Percentiles rank a stretch among this genome's conserved stretches.
These are phyloP conservation scores for Wiebesia pumilae DNA, from an alignment of 1,140 invertebrate species.

Conservation along the genomic window DNA sequence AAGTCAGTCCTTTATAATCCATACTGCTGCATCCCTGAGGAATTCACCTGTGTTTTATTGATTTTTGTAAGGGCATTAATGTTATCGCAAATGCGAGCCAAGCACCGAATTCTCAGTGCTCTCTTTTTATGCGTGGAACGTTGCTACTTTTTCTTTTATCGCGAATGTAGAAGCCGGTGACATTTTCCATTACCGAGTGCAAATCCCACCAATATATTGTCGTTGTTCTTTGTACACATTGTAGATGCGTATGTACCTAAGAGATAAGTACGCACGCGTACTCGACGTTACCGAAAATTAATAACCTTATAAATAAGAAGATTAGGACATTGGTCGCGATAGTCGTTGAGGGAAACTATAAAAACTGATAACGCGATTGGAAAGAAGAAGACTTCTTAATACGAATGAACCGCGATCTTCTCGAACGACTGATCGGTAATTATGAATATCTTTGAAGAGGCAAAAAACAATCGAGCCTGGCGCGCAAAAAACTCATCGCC, in stretches of 20 bases:
- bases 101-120: too few species aligned
- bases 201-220: too few species aligned
- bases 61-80: too few species aligned
- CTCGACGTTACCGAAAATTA: neutral
- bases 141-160: too few species aligned
- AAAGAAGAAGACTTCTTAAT: neutral
- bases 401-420: neutral
- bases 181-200: too few species aligned
- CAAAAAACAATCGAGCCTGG: neutral
- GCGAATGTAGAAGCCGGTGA: too few species aligned
- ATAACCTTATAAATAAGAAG: neutral
- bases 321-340: neutral
- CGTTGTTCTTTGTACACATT: too few species aligned
- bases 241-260: too few species aligned
- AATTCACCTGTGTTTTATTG: neutral
- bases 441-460: slow-evolving; percentile 2
- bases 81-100: too few species aligned
- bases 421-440: slow-evolving; percentile 5
- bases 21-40: neutral
- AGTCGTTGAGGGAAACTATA: neutral
- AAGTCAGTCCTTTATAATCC: neutral
- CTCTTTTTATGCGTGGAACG: too few species aligned
- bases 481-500: neutral
- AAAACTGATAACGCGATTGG: neutral
- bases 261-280: too few species aligned